Percentiles rank a stretch among this genome's conserved stretches.
Conservation (phyloP, 2,113 vertebrate genomes). For the Quiscalus mexicanus region DNA sequence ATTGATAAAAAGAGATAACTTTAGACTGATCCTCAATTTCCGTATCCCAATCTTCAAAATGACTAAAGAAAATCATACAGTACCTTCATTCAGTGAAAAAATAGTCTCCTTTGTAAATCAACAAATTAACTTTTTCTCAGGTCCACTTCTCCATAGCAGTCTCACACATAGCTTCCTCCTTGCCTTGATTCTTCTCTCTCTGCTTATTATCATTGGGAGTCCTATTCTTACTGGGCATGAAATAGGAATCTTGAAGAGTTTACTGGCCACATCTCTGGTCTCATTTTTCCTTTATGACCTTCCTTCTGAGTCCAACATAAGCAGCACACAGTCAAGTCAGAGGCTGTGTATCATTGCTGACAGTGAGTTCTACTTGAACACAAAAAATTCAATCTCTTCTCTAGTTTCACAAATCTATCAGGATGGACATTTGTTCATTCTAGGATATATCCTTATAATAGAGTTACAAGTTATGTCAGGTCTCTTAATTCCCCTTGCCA, state of each 20-base stretch:
- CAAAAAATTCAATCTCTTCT: background rate
- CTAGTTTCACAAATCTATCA: background rate
- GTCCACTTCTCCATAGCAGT: background rate
- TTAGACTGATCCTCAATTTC: background rate
- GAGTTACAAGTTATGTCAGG: background rate
- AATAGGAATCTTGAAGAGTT: background rate
- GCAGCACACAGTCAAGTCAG: background rate
- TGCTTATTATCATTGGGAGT: background rate
- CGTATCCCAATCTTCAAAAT: background rate
- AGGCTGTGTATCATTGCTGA: background rate
- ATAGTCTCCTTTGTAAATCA: background rate
- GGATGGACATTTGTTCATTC: background rate
- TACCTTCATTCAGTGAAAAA: background rate
- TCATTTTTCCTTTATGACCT: background rate
- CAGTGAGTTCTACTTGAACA: background rate
- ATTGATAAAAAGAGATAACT: background rate
- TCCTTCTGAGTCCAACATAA: background rate
- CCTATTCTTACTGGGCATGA: background rate
- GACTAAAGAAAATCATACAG: background rate
- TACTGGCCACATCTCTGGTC: background rate
- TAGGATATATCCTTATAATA: background rate
- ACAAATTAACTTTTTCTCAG: background rate
- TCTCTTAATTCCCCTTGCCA: background rate
- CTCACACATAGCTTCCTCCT: background rate
- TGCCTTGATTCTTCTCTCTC: background rate